Evolutionary conservation across 23 tunicate genomes (phyloP).

Genomic region (Ciona savignyi): DNA sequence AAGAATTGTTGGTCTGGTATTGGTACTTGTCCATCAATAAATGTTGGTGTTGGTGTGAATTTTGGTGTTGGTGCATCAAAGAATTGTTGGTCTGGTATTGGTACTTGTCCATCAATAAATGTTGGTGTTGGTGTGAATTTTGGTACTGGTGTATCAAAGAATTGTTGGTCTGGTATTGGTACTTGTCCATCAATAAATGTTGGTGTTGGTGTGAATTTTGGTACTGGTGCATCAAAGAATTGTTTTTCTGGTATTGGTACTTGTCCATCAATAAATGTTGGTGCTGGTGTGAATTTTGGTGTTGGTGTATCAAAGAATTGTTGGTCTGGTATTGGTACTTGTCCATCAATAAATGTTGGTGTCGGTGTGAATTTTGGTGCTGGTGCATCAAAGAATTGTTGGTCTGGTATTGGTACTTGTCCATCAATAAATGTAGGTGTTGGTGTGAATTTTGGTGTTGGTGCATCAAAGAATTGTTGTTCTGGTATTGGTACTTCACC

Average conservation of each 20-base stretch:
- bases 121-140: not conserved
- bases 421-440: not conserved
- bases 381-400: too few species aligned
- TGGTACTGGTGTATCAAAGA: not conserved
- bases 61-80: not conserved
- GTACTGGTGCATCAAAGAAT: not conserved
- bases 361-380: too few species aligned
- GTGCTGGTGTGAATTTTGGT: too few species aligned
- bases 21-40: too few species aligned
- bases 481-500: not conserved
- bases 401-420: too few species aligned
- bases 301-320: too few species aligned
- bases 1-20: too few species aligned
- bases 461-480: slow-evolving; percentile 3
- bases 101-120: not conserved
- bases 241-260: too few species aligned
- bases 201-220: not conserved
- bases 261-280: too few species aligned
- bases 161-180: not conserved
- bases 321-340: too few species aligned
- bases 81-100: not conserved
- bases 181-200: not conserved
- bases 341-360: too few species aligned
- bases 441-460: not conserved
- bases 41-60: not conserved